Base-by-base conservation (phyloP, 2,888 invertebrate genomes). In the Drosophila nr. perissopoda region DNA sequence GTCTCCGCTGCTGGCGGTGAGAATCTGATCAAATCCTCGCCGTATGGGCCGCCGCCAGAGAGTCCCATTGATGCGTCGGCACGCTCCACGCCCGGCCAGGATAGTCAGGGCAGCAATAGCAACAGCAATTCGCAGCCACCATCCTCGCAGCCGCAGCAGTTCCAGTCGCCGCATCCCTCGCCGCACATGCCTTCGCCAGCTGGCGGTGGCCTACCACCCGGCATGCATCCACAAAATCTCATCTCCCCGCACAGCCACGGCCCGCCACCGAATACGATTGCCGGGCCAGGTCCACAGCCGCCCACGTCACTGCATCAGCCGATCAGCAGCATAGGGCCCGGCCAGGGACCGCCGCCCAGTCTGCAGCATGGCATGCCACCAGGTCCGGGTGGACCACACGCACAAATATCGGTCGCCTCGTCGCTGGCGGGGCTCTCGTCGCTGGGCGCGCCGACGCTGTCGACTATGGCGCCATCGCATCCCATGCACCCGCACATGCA, bases 31-130 rank as follows among this genome's bases (percentile, higher is more conserved):
- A 93, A 93, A 74, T 81, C 86, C 36, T 92, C 92, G 42, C 91
- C 93, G 7, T 93, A 92, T 64, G 91, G 89, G 27, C 79, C 90
- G 38, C 91, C 90, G 29, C 89, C 89, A 16, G 93, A 93, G 80
- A 93, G 93, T 73, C 93, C 93, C 5, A 92, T 93, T 46, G 93
- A 93, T 77, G 93, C 93, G 6, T 93, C 93, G 3, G 92, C 93
- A 0, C 86, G 93, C 25, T 92, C 93, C 16, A 93, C 93, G 21
- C 93, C 93, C 13, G 93, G 93, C 58, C 93, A 93, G 71, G 93
- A 93, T 70, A 93, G 93, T 72, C 93, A 93, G 73, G 92, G 93
- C 58, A 93, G 93, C 80, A 93, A 93, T 62, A 93, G 93, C 80
- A 93, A 93, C 67, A 93, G 93, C 76, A 93, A 92, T 68, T 93